Evolutionary conservation across 2,888 invertebrate species (phyloP).

Genomic region (Enoplolaimus lenunculus): DNA sequence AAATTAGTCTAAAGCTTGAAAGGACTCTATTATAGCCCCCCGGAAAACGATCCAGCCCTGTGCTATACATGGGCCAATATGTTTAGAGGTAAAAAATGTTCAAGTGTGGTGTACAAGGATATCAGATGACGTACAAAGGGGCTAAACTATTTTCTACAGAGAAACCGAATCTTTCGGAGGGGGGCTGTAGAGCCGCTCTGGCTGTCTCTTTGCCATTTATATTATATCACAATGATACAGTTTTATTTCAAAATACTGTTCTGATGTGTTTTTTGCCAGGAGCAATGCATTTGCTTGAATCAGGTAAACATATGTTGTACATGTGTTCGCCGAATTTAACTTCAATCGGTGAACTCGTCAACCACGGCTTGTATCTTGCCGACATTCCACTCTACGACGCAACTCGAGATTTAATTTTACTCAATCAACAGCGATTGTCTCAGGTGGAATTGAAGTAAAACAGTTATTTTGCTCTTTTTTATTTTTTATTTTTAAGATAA

Average conservation of each 20-base stretch:
- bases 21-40: too few species aligned
- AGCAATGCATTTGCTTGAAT: background rate
- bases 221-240: background rate
- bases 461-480: slow-evolving; percentile 9
- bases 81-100: too few species aligned
- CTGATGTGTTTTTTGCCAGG: background rate
- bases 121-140: too few species aligned
- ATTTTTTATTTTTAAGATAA: slow-evolving; percentile 4
- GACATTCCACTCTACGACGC: slow-evolving; percentile 39
- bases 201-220: background rate
- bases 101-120: too few species aligned
- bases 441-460: slow-evolving; percentile 36
- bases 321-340: slow-evolving; percentile 36
- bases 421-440: slow-evolving; percentile 37
- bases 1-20: too few species aligned
- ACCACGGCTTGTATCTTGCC: slow-evolving; percentile 33
- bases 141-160: too few species aligned
- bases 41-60: too few species aligned
- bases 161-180: too few species aligned
- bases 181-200: too few species aligned
- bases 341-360: slow-evolving; percentile 34
- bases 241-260: background rate
- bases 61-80: too few species aligned
- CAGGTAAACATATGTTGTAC: slow-evolving; percentile 29
- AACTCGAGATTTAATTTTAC: slow-evolving; percentile 38